Evolutionary conservation across 1,140 invertebrate genomes (phyloP), one percentile per base, ranked within the genome.

Genomic region (Stratiolaelaps scimitus): DNA sequence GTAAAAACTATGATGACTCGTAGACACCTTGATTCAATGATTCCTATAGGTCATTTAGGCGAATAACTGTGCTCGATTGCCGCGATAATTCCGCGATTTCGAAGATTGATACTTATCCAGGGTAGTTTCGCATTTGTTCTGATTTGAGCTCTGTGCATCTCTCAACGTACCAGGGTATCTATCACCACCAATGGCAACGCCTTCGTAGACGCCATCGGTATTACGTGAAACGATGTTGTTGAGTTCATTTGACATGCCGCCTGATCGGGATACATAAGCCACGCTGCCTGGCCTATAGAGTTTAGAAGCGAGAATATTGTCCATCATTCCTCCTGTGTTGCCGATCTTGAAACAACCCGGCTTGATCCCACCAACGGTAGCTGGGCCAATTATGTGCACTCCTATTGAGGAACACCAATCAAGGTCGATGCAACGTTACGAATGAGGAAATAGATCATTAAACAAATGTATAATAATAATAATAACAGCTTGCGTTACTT

Each of bases 271-370:
- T 6, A 98, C 95, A 74, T 98, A 98, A 0, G 93, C 94, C 48
- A 97, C 89, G 45, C 80, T 83, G 67, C 95, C 95, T 23, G 93
- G 85, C 46, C 95, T 78, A 76, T 98, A 98, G 0, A 98, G 79
- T 77, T 95, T 98, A 46, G 92, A 97, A 70, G 96, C 88, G 1
- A 98, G 78, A 72, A 99, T 97, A 74, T 99, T 99, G 74, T 98
- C 95, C 82, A 98, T 89, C 94, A 99, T 98, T 60, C 94, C 94
- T 1, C 93, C 95, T 13, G 95, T 98, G 78, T 98, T 98, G 43
- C 96, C 95, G 71, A 99, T 99, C 78, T 98, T 99, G 75, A 98
- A 97, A 75, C 93, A 97, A 0, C 95, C 96, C 0, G 96, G 95
- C 74, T 98, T 98, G 28, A 99, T 87, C 29, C 95, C 96, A 60